Conservation (phyloP, 2,797 vertebrate genomes). For the Pteronotus mesoamericanus region DNA sequence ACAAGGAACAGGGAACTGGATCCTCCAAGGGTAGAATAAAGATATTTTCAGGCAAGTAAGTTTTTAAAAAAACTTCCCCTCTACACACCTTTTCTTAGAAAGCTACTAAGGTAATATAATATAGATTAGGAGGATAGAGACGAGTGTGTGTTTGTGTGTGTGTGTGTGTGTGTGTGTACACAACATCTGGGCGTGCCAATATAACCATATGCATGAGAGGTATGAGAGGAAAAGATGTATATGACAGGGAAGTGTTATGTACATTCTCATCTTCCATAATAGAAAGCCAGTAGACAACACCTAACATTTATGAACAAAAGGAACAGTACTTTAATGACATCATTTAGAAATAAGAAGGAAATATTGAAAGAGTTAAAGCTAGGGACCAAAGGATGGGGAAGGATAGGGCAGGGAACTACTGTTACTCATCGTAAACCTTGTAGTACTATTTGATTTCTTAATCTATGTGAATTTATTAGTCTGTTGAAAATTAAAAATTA, state of each 20-base stretch:
- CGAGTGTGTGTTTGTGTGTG: neutral
- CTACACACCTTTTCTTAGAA: neutral
- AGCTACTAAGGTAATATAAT: neutral
- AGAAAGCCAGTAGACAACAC: neutral
- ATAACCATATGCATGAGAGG: neutral
- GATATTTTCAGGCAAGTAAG: neutral
- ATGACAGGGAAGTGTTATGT: neutral
- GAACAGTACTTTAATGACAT: neutral
- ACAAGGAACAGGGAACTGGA: neutral
- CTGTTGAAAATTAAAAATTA: neutral
- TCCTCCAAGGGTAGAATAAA: neutral
- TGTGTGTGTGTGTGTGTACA: too few species aligned
- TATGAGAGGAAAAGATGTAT: neutral
- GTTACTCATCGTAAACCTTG: neutral
- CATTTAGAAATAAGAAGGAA: neutral
- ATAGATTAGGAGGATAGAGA: neutral
- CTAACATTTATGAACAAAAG: neutral
- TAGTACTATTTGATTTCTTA: neutral
- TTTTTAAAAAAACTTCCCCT: neutral
- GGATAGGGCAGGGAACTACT: too few species aligned
- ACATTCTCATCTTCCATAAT: neutral
- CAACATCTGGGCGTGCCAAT: neutral
- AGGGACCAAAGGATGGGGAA: neutral
- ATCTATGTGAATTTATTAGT: neutral
- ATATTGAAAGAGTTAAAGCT: neutral